A percentile compares a stretch with the other conserved stretches of the same genome.
These are phyloP conservation scores for Rana temporaria DNA, from an alignment of 2,113 vertebrate species.

Conservation along the genomic window DNA sequence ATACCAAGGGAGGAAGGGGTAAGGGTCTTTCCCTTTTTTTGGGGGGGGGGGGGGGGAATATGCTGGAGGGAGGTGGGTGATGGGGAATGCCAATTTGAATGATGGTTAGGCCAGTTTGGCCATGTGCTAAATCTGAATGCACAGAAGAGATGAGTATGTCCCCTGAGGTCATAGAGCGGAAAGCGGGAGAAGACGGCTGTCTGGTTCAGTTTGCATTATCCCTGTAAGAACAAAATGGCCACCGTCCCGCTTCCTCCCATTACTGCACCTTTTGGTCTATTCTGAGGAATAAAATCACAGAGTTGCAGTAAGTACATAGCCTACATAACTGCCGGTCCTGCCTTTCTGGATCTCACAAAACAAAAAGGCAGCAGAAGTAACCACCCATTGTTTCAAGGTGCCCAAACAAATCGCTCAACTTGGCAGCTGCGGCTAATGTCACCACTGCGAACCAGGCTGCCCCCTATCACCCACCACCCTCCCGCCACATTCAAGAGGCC, in stretches of 20 bases:
- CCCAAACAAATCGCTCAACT: not conserved
- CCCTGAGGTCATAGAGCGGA: conserved; percentile 19
- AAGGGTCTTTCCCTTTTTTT: not conserved
- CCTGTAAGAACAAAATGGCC: not conserved
- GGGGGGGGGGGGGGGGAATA: no score
- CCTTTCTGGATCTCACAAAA: conserved; percentile 2
- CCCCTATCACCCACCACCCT: conserved; percentile 6
- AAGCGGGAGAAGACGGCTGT: not conserved
- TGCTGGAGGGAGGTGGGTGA: conserved; percentile 21
- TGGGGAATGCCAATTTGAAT: not conserved
- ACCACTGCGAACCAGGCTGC: not conserved
- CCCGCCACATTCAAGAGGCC: conserved; percentile 7
- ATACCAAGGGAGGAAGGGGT: conserved; percentile 4
- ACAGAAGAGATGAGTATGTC: not conserved
- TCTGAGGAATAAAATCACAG: conserved; percentile 7
- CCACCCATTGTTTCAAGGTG: not conserved
- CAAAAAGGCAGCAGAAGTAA: conserved; percentile 10
- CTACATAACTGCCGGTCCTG: not conserved
- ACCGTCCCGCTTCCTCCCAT: not conserved
- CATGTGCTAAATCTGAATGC: not conserved
- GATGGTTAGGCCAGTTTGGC: not conserved
- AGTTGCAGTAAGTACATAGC: not conserved
- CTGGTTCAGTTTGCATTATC: not conserved
- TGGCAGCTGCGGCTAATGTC: not conserved
- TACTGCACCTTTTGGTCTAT: not conserved